Base-by-base conservation (phyloP, 2,797 vertebrate species). In the Hippopotamyrus pictus region DNA sequence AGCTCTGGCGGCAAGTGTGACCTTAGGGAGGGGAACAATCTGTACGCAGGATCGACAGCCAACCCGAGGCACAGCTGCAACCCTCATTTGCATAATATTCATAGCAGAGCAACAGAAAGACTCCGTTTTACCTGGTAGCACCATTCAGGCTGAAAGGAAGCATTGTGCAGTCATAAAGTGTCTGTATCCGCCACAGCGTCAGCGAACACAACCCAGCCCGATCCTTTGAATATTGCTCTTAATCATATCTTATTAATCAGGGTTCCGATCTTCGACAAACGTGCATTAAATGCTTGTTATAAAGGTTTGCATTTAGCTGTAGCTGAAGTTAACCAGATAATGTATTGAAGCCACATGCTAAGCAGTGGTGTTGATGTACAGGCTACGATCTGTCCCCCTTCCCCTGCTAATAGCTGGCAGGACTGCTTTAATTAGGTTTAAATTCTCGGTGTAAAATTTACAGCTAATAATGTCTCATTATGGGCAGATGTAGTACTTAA, bases 371-470 rank as follows among this genome's bases (percentile, higher is more conserved):
- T 48, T 85, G 46, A 85, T 85, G 44, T 85, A 25, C 22, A 85
- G 41, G 25, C n/a, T n/a, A 85, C 9, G 19, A 25, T 48, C 44
- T 22, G 25, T 6, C 44, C 46, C 46, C 48, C 48, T 29, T 51
- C 8, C 65, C 84, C 50, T 50, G 85, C 37, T 89, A 37, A 85
- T 85, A 44, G 82, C 19, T 48, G 46, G 25, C 51, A 83, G 54
- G 59, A 85, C 54, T 44, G 14, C 88, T 62, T 11, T 89, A 89
- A 89, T 89, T 85, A 65, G 44, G 65, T 89, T 51, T 65, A 59
- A 89, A 84, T 89, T 53, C 59, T 89, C 79, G n/a, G 19, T 85
- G 88, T 89, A 86, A 89, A 86, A 76, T 59, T 57, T 57, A 29
- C 17, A 48, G 41, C 19, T 82, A 69, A 65, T 85, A 53, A 51